phyloP scores from a whole-genome alignment of 2,113 vertebrate species.

The Solenodon paradoxus region DNA sequence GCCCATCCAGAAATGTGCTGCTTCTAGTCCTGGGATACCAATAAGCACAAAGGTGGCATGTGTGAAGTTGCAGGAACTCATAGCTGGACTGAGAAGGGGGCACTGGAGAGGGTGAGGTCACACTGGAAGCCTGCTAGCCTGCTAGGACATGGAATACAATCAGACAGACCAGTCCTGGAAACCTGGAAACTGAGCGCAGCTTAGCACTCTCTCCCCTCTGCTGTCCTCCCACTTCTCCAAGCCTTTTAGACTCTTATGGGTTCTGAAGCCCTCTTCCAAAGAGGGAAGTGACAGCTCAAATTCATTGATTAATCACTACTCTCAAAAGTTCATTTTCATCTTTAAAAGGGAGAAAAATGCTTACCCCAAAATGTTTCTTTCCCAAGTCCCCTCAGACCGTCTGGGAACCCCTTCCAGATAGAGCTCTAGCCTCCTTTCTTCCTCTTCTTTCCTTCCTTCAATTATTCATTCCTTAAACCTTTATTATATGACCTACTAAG shows the following conservation, averaged over 20 bases:
- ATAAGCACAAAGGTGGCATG: slow-evolving; percentile 71
- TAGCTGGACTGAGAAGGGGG: slow-evolving; percentile 9
- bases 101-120: slow-evolving; percentile 21
- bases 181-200: no score
- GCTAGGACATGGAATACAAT: slow-evolving; percentile 47
- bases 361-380: not conserved
- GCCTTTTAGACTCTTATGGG: not conserved
- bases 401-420: not conserved
- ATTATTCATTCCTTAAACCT: not conserved
- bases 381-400: not conserved
- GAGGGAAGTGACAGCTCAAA: not conserved
- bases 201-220: not conserved
- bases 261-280: not conserved
- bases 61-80: slow-evolving; percentile 77
- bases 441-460: not conserved
- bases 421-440: no score
- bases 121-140: slow-evolving; percentile 29
- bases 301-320: not conserved
- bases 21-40: slow-evolving; percentile 77
- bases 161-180: not conserved
- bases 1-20: slow-evolving; percentile 74
- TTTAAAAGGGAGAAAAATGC: not conserved
- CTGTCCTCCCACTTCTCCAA: not conserved
- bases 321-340: not conserved
- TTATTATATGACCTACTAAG: not conserved